phyloP scores from a whole-genome alignment of 2,888 invertebrate species.

The Scaptomyza polygonia region DNA sequence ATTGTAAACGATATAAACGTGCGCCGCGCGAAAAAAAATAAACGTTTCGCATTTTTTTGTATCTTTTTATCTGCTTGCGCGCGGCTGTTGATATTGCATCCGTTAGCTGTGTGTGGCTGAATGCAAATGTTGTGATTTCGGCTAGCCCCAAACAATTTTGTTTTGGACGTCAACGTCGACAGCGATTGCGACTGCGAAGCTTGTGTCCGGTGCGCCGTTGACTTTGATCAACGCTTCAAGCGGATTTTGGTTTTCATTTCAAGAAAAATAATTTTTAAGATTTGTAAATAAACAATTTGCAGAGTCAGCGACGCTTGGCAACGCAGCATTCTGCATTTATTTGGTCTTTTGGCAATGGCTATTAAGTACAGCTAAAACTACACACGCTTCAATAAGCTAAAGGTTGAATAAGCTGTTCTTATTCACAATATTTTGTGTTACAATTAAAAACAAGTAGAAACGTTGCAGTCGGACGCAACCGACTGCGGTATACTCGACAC shows the following conservation, averaged over 20 bases:
- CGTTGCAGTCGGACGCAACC: no score
- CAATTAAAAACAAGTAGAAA: no score
- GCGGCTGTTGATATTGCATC: slow-evolving; percentile 61
- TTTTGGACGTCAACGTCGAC: slow-evolving; percentile 11
- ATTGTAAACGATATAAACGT: slow-evolving; percentile 62
- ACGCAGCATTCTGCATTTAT: slow-evolving; percentile 34
- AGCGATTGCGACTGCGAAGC: slow-evolving; percentile 40
- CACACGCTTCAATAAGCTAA: background rate
- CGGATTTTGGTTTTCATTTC: slow-evolving; percentile 9
- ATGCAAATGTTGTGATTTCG: slow-evolving; percentile 70
- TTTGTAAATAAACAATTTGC: slow-evolving; percentile 65
- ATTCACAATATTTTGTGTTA: background rate
- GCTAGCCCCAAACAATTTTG: slow-evolving; percentile 41
- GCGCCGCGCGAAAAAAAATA: slow-evolving; percentile 47
- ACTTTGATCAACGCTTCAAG: slow-evolving; percentile 64
- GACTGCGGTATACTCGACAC: no score
- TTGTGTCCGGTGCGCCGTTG: slow-evolving; percentile 75
- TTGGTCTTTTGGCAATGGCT: slow-evolving; percentile 16
- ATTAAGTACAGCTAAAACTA: slow-evolving; percentile 15
- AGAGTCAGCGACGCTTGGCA: slow-evolving; percentile 15
- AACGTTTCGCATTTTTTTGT: slow-evolving; percentile 38
- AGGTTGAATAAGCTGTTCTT: slow-evolving; percentile 4
- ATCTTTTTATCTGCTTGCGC: slow-evolving; percentile 53
- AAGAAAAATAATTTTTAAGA: slow-evolving; percentile 21
- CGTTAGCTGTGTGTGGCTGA: slow-evolving; percentile 71